Conservation (phyloP, 2,888 invertebrate species). For the Zelleria hepariella region DNA sequence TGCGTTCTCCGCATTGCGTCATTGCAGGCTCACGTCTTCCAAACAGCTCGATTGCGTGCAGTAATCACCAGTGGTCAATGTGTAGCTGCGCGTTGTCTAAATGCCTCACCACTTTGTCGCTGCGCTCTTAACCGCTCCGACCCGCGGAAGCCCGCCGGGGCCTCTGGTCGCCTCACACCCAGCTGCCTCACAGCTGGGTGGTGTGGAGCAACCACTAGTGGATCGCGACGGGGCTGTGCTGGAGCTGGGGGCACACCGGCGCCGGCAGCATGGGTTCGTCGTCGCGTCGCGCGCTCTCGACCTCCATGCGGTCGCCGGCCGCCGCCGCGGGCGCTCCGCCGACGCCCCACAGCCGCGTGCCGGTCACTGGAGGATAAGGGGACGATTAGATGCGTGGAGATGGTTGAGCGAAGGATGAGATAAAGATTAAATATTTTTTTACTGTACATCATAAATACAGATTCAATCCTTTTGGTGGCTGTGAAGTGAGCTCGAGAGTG, state of each 20-base stretch:
- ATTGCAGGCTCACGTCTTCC: no score
- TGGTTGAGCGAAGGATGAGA: background rate
- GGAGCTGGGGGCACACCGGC: constrained; percentile 83
- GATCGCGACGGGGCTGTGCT: constrained; percentile 94
- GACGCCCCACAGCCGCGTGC: constrained; percentile 24
- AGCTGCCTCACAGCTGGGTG: background rate
- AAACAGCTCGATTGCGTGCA: no score
- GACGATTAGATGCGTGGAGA: background rate
- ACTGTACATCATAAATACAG: background rate
- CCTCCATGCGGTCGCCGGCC: constrained; percentile 82
- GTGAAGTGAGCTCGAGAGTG: no score
- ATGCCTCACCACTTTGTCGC: no score
- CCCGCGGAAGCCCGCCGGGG: background rate
- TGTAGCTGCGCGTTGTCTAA: no score
- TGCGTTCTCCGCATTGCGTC: no score
- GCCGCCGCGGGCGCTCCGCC: constrained; percentile 32
- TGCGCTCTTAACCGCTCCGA: no score
- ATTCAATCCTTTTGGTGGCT: no score
- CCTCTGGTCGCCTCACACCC: background rate
- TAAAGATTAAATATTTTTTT: background rate
- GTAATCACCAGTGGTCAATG: no score
- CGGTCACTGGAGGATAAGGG: constrained; percentile 31
- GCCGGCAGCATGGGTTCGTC: constrained; percentile 80
- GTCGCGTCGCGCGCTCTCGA: constrained; percentile 53
- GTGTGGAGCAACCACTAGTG: constrained; percentile 59